These are phyloP conservation scores for Oligia latruncula DNA, from an alignment of 2,888 invertebrate genomes.

Conservation along the genomic window DNA sequence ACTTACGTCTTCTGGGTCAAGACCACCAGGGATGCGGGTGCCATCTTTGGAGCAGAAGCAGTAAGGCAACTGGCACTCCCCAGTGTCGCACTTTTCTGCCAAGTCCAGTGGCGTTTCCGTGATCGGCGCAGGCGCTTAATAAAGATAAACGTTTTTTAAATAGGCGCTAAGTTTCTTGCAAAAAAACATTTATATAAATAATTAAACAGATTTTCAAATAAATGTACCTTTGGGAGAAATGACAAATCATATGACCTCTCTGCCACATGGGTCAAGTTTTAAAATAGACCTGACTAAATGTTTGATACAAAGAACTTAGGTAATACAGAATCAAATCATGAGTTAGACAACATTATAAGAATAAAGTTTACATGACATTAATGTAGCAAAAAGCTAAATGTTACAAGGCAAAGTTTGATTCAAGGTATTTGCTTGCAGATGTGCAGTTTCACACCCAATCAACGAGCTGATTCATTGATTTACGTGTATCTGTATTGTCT, in stretches of 20 bases:
- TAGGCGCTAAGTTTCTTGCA: not conserved
- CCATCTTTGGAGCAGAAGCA: conserved; percentile 98
- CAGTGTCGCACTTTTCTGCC: conserved; percentile 94
- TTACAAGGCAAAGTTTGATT: conserved; percentile 51
- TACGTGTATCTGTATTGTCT: conserved; percentile 6
- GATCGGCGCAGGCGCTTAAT: conserved; percentile 93
- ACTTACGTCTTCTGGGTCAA: conserved; percentile 95
- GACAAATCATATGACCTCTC: not conserved
- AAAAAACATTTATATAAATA: not conserved
- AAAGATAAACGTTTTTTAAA: not conserved
- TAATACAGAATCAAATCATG: not conserved
- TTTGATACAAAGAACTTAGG: not conserved
- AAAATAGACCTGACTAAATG: not conserved
- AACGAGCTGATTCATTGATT: conserved; percentile 36
- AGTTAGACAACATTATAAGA: not conserved
- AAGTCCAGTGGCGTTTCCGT: conserved; percentile 95
- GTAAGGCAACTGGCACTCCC: conserved; percentile 95
- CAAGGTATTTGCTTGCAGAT: conserved; percentile 36
- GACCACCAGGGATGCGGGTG: conserved; percentile 95
- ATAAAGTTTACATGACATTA: conserved; percentile 8
- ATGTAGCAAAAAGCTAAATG: conserved; percentile 15
- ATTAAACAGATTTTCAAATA: not conserved
- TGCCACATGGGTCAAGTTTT: not conserved
- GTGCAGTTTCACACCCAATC: conserved; percentile 41
- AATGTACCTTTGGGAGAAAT: not conserved